Base-by-base conservation (phyloP, 2,888 invertebrate genomes). In the Coleophora deauratella region DNA sequence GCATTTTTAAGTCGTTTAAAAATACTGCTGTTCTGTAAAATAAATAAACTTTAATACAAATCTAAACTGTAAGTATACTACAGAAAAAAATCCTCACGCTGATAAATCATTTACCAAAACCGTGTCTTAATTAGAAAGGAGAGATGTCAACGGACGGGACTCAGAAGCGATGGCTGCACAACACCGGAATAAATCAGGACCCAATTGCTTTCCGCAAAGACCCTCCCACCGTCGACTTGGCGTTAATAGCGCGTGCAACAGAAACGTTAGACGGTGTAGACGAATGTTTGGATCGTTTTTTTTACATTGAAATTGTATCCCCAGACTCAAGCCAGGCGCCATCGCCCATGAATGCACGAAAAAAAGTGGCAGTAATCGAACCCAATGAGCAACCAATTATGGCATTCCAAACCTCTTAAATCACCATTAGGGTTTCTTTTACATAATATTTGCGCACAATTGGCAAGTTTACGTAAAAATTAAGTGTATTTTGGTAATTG, bases 191-290 rank as follows among this genome's bases (percentile, higher is more conserved):
- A 82, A 81, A 82, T 82, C 80, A 81, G 66, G 64, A 69, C 62
- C 65, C 70, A 79, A 81, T 79, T 76, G 79, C 78, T 81, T 80
- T 78, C 80, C 70, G 69, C 81, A 72, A 72, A 69, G 78, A 71
- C 77, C 78, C 80, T 71, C 81, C 82, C 74, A 79, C 66, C 69
- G 75, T 66, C 73, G 71, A 75, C 62, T 72, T 68, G 69, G 72
- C 73, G 78, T 80, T 81, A 84, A 84, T 84, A 76, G 81, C 79
- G 80, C 84, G 80, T 84, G 81, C 77, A 82, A 69, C 72, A 72
- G 75, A 75, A 76, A 80, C 72, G 59, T 71, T 72, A 21, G 21
- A 21, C 21, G n/a, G n/a, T 21, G 6, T 21, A 74, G 71, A 72
- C 72, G 69, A 69, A 68, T 74, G 67, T 72, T 74, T 69, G 58